phyloP scores from a whole-genome alignment of 2,113 vertebrate species.

The Notechis scutatus region DNA sequence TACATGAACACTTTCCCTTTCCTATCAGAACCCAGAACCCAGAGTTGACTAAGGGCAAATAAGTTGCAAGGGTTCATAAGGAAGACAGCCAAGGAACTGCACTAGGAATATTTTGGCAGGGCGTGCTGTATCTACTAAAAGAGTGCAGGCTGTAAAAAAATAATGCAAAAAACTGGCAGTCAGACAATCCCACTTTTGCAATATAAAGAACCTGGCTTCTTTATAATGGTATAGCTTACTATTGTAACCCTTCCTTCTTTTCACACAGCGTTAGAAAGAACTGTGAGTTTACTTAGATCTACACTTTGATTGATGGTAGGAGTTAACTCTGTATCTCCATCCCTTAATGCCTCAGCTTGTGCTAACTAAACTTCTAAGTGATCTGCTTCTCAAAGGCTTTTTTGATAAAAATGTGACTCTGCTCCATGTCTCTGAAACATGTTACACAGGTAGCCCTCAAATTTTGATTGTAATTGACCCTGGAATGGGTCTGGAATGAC shows the following conservation, averaged over 20 bases:
- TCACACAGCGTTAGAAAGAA: neutral
- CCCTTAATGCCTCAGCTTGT: neutral
- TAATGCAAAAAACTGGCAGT: neutral
- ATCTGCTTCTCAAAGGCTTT: neutral
- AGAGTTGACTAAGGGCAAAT: constrained; percentile 56
- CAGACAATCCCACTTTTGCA: neutral
- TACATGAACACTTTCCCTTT: constrained; percentile 62
- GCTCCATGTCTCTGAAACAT: too few relatives aligned
- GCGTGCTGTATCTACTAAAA: constrained; percentile 22
- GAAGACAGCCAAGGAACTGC: constrained; percentile 39
- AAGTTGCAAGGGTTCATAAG: constrained; percentile 36
- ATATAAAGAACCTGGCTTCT: neutral
- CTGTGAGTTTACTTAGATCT: neutral
- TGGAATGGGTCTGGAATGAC: too few relatives aligned
- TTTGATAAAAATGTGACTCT: neutral
- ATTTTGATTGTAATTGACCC: neutral
- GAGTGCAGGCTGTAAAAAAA: constrained; percentile 33
- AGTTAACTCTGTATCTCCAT: neutral
- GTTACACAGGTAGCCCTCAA: neutral
- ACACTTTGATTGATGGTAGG: neutral
- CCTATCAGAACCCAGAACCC: constrained; percentile 58
- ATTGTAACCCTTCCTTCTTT: neutral
- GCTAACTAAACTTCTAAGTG: neutral
- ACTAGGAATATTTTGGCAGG: neutral
- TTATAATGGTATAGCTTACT: neutral